Base-by-base conservation (phyloP, 2,797 vertebrate species). In the Geotrypetes seraphini region DNA sequence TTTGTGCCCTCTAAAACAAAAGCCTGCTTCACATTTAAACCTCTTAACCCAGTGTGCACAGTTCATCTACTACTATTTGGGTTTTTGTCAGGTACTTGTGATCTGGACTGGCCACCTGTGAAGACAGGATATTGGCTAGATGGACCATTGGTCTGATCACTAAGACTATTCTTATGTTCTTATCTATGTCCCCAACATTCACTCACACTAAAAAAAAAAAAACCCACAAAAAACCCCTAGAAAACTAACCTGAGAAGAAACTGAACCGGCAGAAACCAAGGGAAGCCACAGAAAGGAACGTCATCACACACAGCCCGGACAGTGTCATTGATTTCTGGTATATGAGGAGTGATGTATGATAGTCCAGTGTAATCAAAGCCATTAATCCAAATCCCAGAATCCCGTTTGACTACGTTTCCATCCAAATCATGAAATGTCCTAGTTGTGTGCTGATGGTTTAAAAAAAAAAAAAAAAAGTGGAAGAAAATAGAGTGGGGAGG, bases 381-480 rank as follows among this genome's bases (percentile, higher is more conserved):
- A 78, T 96, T 98, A 51, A 98, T 86, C 96, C 94, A 99, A 42
- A 98, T 75, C 17, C 93, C 94, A 2, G 96, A 94, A 70, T 98
- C 93, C 17, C 30, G 75, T 57, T 82, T 85, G 63, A 86, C 71
- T 47, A 94, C 56, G 12, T 79, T 78, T 31, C 94, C 92, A 30
- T 84, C 71, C 43, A 91, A 51, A 25, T 76, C 77, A 56, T 90
- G 87, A 60, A 96, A 93, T 12, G 79, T 86, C 45, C 96, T 83
- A 1, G 71, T 89, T 0, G 69, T 68, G 10, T 99, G 96, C 96
- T 99, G 25, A 18, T 40, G n/a, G n/a, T n/a, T n/a, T n/a, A n/a
- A n/a, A n/a, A n/a, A n/a, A n/a, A n/a, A n/a, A n/a, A 35, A 39
- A 20, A 48, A 12, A 59, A 10, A 11, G 18, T 3, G 6, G 43